phyloP scores from a whole-genome alignment of 2,797 vertebrate species.

The Numenius phaeopus region DNA sequence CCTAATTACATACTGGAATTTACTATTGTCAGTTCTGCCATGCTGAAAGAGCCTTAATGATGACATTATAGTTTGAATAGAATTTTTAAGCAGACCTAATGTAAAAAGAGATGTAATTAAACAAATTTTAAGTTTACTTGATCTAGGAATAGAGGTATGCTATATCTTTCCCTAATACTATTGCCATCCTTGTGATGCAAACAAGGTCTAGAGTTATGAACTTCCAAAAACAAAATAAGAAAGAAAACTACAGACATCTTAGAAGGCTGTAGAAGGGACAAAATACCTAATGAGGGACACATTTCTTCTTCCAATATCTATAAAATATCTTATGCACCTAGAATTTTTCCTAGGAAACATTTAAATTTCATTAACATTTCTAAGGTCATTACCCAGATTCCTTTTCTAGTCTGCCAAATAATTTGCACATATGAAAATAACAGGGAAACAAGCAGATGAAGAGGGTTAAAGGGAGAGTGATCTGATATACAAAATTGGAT shows the following conservation, averaged over 20 bases:
- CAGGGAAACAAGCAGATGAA: background rate
- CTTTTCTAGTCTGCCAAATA: background rate
- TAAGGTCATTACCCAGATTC: background rate
- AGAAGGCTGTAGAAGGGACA: background rate
- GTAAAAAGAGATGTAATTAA: slow-evolving; percentile 48
- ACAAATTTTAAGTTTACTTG: slow-evolving; percentile 43
- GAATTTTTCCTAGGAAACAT: background rate
- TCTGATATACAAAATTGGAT: background rate
- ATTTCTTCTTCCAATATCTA: background rate
- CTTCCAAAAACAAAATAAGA: background rate
- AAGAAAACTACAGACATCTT: background rate
- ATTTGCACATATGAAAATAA: background rate
- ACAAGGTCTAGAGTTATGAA: background rate
- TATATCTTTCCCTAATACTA: background rate
- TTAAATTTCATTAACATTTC: background rate
- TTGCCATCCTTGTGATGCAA: slow-evolving; percentile 1
- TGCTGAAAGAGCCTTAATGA: slow-evolving; percentile 57
- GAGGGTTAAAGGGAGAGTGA: background rate
- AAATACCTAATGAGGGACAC: background rate
- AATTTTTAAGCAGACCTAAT: slow-evolving; percentile 46
- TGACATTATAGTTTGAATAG: slow-evolving; percentile 35
- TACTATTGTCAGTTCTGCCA: slow-evolving; percentile 46
- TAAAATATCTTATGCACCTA: background rate
- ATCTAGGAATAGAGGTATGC: background rate
- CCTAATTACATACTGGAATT: slow-evolving; percentile 54